phyloP scores from a whole-genome alignment of 2,888 invertebrate genomes.

The Pristionchus entomophagus region DNA sequence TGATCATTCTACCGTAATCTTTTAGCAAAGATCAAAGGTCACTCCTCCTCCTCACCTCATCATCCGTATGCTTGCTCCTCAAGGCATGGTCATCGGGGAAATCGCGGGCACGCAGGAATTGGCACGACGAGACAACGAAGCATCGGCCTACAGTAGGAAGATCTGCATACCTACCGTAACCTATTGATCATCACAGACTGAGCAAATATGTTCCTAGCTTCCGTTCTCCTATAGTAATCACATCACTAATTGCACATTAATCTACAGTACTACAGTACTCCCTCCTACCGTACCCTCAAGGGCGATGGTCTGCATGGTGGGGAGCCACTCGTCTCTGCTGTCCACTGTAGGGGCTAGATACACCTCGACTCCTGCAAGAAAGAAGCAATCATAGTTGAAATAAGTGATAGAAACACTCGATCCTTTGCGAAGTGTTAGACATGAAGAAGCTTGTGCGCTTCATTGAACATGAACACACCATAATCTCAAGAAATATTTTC shows the following conservation, averaged over 20 bases:
- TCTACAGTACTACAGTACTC: too few relatives aligned
- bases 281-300: constrained; percentile 61
- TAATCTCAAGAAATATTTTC: too few relatives aligned
- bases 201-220: too few relatives aligned
- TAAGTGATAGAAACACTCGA: too few relatives aligned
- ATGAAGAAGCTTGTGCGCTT: too few relatives aligned
- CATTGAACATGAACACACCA: too few relatives aligned
- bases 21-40: not conserved
- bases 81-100: constrained; percentile 67
- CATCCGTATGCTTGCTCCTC: constrained; percentile 56
- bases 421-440: not conserved
- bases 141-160: constrained; percentile 54
- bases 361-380: constrained; percentile 63
- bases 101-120: constrained; percentile 62
- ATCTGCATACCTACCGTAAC: not conserved
- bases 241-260: too few relatives aligned
- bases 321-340: constrained; percentile 70
- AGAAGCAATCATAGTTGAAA: too few relatives aligned
- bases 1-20: too few relatives aligned
- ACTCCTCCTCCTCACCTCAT: constrained; percentile 47
- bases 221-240: too few relatives aligned
- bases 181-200: too few relatives aligned
- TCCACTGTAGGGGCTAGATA: constrained; percentile 73
- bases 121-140: constrained; percentile 72
- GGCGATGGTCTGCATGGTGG: constrained; percentile 71